Percentiles rank a stretch among this genome's conserved stretches.
Conservation (phyloP, 2,888 invertebrate species). For the Drosophila paracracens region DNA sequence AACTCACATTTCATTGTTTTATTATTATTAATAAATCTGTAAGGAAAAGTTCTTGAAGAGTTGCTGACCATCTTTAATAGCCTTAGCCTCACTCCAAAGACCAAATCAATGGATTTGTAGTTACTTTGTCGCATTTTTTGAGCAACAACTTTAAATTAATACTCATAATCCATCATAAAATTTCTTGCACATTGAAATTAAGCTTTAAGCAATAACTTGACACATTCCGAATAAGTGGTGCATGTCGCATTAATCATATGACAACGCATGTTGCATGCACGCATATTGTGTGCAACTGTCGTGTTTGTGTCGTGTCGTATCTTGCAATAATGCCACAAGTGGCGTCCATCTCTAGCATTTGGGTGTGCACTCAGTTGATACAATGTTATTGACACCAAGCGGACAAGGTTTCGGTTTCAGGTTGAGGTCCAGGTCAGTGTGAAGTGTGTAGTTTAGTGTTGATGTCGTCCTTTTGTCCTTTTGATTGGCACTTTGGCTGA, state of each 20-base stretch:
- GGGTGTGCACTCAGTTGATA: slow-evolving; percentile 23
- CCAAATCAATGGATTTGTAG: not conserved
- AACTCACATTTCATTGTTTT: not conserved
- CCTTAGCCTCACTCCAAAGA: not conserved
- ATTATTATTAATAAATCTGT: not conserved
- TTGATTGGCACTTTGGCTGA: slow-evolving; percentile 75
- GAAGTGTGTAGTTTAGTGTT: slow-evolving; percentile 5
- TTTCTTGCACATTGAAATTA: not conserved
- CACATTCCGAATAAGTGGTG: slow-evolving; percentile 1
- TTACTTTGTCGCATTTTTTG: not conserved
- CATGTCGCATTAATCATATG: slow-evolving; percentile 27
- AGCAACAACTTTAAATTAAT: not conserved
- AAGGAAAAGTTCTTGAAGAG: not conserved
- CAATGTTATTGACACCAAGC: slow-evolving; percentile 75
- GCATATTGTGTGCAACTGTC: slow-evolving; percentile 3
- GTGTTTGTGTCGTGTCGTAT: slow-evolving; percentile 22
- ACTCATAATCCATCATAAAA: not conserved
- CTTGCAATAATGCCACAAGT: not conserved
- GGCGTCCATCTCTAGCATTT: slow-evolving; percentile 34
- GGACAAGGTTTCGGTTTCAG: slow-evolving; percentile 68
- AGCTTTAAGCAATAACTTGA: not conserved
- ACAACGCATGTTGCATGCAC: slow-evolving; percentile 11
- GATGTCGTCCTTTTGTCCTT: slow-evolving; percentile 43
- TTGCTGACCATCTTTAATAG: not conserved
- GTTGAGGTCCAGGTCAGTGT: slow-evolving; percentile 20